Base-by-base conservation (phyloP, 2,113 vertebrate genomes). In the Tragelaphus scriptus region DNA sequence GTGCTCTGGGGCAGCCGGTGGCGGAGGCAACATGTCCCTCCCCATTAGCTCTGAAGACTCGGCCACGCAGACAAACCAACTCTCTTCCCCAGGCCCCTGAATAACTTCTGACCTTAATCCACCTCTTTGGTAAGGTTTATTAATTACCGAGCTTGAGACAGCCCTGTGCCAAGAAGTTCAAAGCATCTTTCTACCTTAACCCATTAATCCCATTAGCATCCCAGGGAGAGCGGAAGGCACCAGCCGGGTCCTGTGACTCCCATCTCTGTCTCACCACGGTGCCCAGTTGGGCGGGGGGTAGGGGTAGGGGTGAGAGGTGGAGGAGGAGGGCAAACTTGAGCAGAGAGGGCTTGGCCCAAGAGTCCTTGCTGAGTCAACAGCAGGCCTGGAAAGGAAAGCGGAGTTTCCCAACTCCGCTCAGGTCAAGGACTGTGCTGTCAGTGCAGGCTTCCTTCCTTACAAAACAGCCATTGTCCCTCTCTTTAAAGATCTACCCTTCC, bases 141-240 rank as follows among this genome's bases (percentile, higher is more conserved):
- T 96, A 85, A 97, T 97, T 53, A 95, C 82, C 1, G 6, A 23
- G 47, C 44, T 94, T 10, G 49, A 51, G 68, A 12, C 14, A 10
- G 94, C 91, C 47, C 15, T 55, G 40, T 53, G 97, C 97, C 96
- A 93, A 94, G 77, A 92, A 96, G 88, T 94, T 96, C 95, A 98
- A 95, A 97, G 97, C 95, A 3, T 92, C 97, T 94, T 68, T 91
- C 81, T 86, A 28, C 89, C 89, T 97, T 91, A 89, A 61, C 96
- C 93, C 86, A 10, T 87, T 49, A 65, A 93, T 93, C 86, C 90
- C 91, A 61, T 93, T 82, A 97, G 82, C 71, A 26, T 61, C 87
- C 85, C 26, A 6, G 94, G 82, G 96, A 81, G 88, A 94, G 49
- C 19, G 1, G 77, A 90, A 94, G 96, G 88, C 56, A 21, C 49